Evolutionary conservation across 2,797 vertebrate genomes (phyloP), one percentile per base, ranked within the genome.

Genomic region (Numenius phaeopus): DNA sequence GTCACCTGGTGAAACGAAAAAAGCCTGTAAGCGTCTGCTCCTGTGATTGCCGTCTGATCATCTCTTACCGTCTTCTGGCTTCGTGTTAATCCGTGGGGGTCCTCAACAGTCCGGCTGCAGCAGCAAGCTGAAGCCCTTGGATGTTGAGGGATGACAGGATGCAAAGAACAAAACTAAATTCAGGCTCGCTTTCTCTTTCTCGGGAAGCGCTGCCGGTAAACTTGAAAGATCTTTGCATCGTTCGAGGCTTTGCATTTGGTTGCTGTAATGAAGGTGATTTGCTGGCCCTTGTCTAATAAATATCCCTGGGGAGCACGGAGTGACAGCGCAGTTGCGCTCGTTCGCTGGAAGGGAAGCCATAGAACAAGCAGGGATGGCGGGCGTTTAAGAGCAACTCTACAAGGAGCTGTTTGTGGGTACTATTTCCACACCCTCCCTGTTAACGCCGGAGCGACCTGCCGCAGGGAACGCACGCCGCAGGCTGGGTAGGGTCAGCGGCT

Each of bases 1-100:
- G 32, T 77, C 93, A 80, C 87, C 67, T 5, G 5, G 75, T 18
- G 59, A 80, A 96, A 95, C 75, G 75, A 78, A 96, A 93, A 78
- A 87, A 71, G 85, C 64, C 46, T 93, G 89, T 26, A 52, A 85
- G 91, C 23, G 5, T 84, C 75, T 91, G 32, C 27, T 84, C 32
- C 85, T 86, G 44, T 30, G 1, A 46, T 17, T 93, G 82, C 85
- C 0, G 14, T 80, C 94, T 94, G 92, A 96, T 92, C 92, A n/a
- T 91, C 72, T 40, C 69, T 40, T 17, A 69, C 80, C 2, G 0
- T 83, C 83, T 93, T 32, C 89, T 69, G 61, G 44, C 58, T 90
- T 42, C 8, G 0, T 81, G 62, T 86, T 94, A 42, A 83, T 84
- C 83, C 3, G 0, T 73, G 75, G 81, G 85, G 70, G 47, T 80